These are phyloP conservation scores for Chesias legatella DNA, from an alignment of 2,888 invertebrate genomes.

Conservation along the genomic window DNA sequence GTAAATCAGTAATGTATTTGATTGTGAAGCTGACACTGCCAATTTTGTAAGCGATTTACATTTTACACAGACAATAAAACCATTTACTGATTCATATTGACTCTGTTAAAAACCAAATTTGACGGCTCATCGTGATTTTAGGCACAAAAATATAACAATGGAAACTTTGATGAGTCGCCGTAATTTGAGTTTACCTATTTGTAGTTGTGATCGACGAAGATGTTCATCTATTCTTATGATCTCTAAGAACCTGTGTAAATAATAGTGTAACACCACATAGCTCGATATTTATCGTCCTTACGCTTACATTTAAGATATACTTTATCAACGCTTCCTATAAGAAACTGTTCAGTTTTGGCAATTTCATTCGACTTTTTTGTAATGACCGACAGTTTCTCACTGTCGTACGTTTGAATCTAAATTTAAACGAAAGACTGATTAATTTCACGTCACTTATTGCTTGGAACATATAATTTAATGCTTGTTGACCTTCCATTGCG, in stretches of 20 bases:
- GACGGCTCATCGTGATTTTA: constrained; percentile 21
- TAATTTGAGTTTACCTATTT: constrained; percentile 5
- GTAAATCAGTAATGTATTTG: constrained; percentile 38
- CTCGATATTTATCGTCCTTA: constrained; percentile 17
- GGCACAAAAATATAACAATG: constrained; percentile 1
- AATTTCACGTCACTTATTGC: constrained; percentile 22
- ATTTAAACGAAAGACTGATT: constrained; percentile 19
- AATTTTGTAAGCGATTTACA: constrained; percentile 19
- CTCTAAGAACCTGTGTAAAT: constrained; percentile 27
- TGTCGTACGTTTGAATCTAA: neutral
- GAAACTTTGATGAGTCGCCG: constrained; percentile 15
- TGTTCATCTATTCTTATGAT: constrained; percentile 29
- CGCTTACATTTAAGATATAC: constrained; percentile 12
- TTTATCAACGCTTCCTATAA: neutral
- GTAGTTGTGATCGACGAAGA: constrained; percentile 14
- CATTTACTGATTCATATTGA: constrained; percentile 34
- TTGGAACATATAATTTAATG: constrained; percentile 24
- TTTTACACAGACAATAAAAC: constrained; percentile 21
- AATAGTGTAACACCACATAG: constrained; percentile 19
- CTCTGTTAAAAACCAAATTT: constrained; percentile 12
- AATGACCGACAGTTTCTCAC: neutral
- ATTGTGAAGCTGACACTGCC: constrained; percentile 32
- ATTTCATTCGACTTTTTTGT: no score
- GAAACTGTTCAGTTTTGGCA: neutral
- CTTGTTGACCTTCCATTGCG: constrained; percentile 29